These are phyloP conservation scores for Oryctes rhinoceros DNA, from an alignment of 1,140 invertebrate genomes.

Conservation along the genomic window DNA sequence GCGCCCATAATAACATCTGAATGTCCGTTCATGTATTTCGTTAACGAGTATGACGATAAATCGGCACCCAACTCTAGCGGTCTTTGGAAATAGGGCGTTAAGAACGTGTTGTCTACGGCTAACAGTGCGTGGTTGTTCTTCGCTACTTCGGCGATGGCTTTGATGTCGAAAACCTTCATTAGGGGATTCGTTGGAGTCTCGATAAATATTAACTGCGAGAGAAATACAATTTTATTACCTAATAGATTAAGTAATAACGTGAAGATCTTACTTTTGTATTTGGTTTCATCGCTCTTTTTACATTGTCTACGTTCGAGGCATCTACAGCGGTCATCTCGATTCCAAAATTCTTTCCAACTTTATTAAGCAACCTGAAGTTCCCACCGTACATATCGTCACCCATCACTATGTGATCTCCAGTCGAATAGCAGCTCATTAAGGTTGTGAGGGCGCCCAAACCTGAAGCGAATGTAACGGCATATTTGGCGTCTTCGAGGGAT, in stretches of 20 bases:
- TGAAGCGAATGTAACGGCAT: constrained; percentile 87
- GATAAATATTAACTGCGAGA: constrained; percentile 88
- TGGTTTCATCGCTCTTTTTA: constrained; percentile 76
- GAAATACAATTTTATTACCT: constrained; percentile 5
- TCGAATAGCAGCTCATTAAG: constrained; percentile 76
- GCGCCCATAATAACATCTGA: constrained; percentile 98
- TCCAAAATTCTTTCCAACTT: constrained; percentile 73
- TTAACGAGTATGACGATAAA: constrained; percentile 91
- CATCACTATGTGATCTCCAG: constrained; percentile 91
- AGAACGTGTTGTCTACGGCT: constrained; percentile 97
- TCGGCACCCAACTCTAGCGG: constrained; percentile 93
- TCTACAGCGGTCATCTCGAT: constrained; percentile 86
- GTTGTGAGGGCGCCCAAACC: constrained; percentile 87
- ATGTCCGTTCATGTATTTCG: constrained; percentile 99
- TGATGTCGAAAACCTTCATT: constrained; percentile 91
- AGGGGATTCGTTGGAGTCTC: constrained; percentile 98
- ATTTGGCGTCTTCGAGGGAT: constrained; percentile 87
- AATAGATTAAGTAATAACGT: background rate
- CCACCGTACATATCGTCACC: constrained; percentile 97
- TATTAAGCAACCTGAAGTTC: constrained; percentile 74
- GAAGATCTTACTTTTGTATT: constrained; percentile 81
- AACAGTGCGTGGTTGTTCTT: constrained; percentile 76
- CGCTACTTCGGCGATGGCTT: constrained; percentile 72
- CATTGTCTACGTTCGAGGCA: constrained; percentile 72
- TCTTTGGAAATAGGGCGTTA: constrained; percentile 94